phyloP scores from a whole-genome alignment of 2,888 invertebrate species.

The Dolomedes plantarius region DNA sequence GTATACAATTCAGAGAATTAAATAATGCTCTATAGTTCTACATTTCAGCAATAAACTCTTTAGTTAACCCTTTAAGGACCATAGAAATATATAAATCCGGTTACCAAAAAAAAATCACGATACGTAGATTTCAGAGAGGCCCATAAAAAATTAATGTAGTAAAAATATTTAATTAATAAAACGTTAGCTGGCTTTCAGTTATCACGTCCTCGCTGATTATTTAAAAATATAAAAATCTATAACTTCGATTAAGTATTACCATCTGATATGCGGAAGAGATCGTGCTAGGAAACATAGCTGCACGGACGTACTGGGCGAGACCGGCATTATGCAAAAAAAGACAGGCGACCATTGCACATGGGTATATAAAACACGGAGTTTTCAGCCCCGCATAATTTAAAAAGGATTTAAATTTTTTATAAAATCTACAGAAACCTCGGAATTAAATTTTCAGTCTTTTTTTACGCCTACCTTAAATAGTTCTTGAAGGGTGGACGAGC shows the following conservation, averaged over 20 bases:
- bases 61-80: too few species aligned
- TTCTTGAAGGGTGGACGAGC: not conserved
- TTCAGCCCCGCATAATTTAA: slow-evolving; percentile 21
- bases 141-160: too few species aligned
- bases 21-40: too few species aligned
- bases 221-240: not conserved
- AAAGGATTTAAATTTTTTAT: not conserved
- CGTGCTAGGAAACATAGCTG: slow-evolving; percentile 41
- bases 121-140: too few species aligned
- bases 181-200: not conserved
- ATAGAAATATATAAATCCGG: too few species aligned
- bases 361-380: slow-evolving; percentile 33
- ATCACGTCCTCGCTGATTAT: not conserved
- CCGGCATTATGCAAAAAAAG: slow-evolving; percentile 49
- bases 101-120: too few species aligned
- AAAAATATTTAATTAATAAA: not conserved
- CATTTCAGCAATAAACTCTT: too few species aligned
- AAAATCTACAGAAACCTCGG: not conserved
- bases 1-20: too few species aligned
- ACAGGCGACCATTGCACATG: slow-evolving; percentile 18
- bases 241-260: not conserved
- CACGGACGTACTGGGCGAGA: slow-evolving; percentile 56
- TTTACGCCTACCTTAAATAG: not conserved
- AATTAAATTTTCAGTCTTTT: not conserved
- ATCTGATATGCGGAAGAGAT: slow-evolving; percentile 19